Percentiles rank a stretch among this genome's conserved stretches.
These are phyloP conservation scores for Botia almorhae DNA, from an alignment of 2,797 vertebrate species.

Conservation along the genomic window DNA sequence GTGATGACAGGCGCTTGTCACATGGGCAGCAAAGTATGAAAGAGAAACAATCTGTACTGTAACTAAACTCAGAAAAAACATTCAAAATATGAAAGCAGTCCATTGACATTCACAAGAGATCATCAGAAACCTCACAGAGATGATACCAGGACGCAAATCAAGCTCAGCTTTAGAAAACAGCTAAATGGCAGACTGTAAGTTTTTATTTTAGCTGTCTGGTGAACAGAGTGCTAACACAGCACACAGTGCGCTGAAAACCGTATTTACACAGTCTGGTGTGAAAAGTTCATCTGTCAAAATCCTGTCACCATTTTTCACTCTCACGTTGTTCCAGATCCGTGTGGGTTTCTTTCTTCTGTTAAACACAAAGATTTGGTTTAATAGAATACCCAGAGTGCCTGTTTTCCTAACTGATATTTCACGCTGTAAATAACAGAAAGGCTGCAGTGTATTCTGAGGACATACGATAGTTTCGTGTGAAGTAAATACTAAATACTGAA, in stretches of 20 bases:
- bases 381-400: not conserved
- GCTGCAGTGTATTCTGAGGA: not conserved
- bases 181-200: not conserved
- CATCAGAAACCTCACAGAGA: not conserved
- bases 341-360: not conserved
- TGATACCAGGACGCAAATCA: not conserved
- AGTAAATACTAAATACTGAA: not conserved
- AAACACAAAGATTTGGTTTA: not conserved
- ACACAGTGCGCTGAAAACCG: not conserved
- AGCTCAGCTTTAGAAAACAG: not conserved
- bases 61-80: conserved; percentile 5
- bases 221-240: not conserved
- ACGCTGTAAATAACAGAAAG: no score
- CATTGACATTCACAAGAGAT: conserved; percentile 1
- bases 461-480: not conserved
- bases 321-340: not conserved
- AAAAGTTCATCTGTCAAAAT: not conserved
- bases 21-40: conserved; percentile 23
- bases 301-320: not conserved
- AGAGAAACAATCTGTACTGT: not conserved
- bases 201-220: not conserved
- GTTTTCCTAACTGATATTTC: no score
- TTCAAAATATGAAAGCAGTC: not conserved
- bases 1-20: conserved; percentile 20
- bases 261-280: conserved; percentile 1